Base-by-base conservation (phyloP, 2,888 invertebrate genomes). In the Trisateles emortualis region DNA sequence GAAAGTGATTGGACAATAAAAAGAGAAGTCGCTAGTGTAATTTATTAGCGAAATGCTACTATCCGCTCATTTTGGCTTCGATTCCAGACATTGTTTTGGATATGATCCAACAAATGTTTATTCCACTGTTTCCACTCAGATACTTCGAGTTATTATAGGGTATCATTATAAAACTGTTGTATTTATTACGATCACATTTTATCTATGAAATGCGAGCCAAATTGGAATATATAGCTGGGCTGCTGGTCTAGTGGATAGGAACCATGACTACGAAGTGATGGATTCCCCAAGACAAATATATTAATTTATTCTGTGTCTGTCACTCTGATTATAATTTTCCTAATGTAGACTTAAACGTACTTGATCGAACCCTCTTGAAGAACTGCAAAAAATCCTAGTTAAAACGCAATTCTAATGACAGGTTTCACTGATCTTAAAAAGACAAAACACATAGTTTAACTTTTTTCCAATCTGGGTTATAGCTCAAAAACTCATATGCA, bases 21-120 rank as follows among this genome's bases (percentile, higher is more conserved):
- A 64, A 64, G 47, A 65, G 59, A 54, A 68, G 54, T 51, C 53
- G 64, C 55, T 64, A 56, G 53, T 64, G 57, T 74, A 72, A 77
- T 81, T 80, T 79, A 82, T 77, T 79, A 81, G 66, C 60, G 57
- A 67, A 76, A 72, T 70, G 63, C 61, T 66, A 70, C 72, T 72
- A 75, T 75, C 62, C 58, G 64, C 74, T 79, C 73, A 77, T 83
- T 81, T 76, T 78, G 77, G 78, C 72, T 72, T 68, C 67, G 68
- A 76, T 73, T 68, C 58, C 69, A 74, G 76, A 74, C 78, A 78
- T 65, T 72, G 73, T 76, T 76, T 79, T 86, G 86, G 86, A 83
- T 57, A 41, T 60, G 68, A 59, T 84, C 83, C 85, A 85, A 82
- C 69, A 51, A 73, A 71, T 74, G 75, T 81, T 81, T 74, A 70